Conservation (phyloP, 2,113 vertebrate genomes). For the Bombycilla garrulus region DNA sequence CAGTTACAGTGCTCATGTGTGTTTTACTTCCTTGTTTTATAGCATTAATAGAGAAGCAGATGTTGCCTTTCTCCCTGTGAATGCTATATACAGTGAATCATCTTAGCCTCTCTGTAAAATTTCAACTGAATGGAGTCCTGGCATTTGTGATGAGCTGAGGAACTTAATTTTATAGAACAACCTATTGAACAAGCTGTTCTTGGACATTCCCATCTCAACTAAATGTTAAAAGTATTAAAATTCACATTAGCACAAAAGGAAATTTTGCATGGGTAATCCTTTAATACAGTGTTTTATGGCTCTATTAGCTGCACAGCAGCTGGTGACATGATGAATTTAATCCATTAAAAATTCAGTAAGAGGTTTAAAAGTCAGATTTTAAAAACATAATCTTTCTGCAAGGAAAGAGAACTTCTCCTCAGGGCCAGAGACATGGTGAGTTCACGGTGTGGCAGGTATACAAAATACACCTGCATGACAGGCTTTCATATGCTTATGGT, state of each 20-base stretch:
- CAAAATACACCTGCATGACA: conserved; percentile 61
- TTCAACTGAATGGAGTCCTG: conserved; percentile 85
- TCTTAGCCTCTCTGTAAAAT: conserved; percentile 82
- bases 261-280: conserved; percentile 89
- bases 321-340: conserved; percentile 89
- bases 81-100: conserved; percentile 80
- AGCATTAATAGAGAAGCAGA: conserved; percentile 72
- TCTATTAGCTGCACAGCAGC: conserved; percentile 88
- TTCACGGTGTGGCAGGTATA: conserved; percentile 75
- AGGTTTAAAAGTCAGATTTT: conserved; percentile 89
- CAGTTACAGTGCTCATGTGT: neutral
- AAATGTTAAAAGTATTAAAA: conserved; percentile 92
- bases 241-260: conserved; percentile 85
- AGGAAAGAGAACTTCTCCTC: conserved; percentile 78
- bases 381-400: conserved; percentile 85
- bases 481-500: neutral
- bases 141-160: conserved; percentile 84
- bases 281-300: conserved; percentile 89
- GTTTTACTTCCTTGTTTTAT: conserved; percentile 53
- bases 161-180: conserved; percentile 89
- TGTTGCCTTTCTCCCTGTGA: conserved; percentile 68
- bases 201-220: conserved; percentile 87
- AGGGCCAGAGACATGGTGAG: conserved; percentile 71
- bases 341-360: conserved; percentile 87
- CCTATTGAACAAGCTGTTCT: conserved; percentile 87